phyloP scores from a whole-genome alignment of 2,797 vertebrate genomes.

The Liparis tanakae region DNA sequence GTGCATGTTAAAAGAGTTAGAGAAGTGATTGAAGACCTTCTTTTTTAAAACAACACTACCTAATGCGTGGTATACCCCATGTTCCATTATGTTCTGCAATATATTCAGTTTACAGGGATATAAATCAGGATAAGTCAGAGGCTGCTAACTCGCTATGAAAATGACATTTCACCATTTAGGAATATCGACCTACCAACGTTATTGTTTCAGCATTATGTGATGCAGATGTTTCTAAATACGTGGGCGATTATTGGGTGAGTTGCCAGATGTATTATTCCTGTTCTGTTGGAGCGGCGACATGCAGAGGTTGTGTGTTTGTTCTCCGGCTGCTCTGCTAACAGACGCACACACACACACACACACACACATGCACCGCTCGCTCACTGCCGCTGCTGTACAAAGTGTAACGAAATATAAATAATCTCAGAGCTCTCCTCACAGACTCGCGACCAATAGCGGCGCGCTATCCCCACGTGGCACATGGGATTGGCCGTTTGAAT shows the following conservation, averaged over 20 bases:
- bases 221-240: neutral
- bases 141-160: neutral
- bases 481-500: too few species aligned
- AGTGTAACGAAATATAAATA: too few species aligned
- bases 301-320: too few species aligned
- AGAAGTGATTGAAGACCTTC: slow-evolving; percentile 16
- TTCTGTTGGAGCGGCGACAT: too few species aligned
- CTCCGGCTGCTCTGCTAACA: too few species aligned
- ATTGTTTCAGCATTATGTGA: neutral
- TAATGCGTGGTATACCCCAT: neutral
- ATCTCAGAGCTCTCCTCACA: too few species aligned
- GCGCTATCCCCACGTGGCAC: too few species aligned
- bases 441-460: too few species aligned
- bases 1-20: slow-evolving; percentile 9
- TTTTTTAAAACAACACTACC: slow-evolving; percentile 1
- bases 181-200: neutral
- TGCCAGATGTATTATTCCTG: neutral
- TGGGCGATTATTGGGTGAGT: neutral
- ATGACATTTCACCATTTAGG: neutral
- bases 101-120: neutral
- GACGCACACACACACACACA: too few species aligned
- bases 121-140: neutral
- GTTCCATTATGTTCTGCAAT: neutral
- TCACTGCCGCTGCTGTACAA: too few species aligned
- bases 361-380: too few species aligned